Evolutionary conservation across 2,888 invertebrate genomes (phyloP).

Genomic region (Brachyptera putata): DNA sequence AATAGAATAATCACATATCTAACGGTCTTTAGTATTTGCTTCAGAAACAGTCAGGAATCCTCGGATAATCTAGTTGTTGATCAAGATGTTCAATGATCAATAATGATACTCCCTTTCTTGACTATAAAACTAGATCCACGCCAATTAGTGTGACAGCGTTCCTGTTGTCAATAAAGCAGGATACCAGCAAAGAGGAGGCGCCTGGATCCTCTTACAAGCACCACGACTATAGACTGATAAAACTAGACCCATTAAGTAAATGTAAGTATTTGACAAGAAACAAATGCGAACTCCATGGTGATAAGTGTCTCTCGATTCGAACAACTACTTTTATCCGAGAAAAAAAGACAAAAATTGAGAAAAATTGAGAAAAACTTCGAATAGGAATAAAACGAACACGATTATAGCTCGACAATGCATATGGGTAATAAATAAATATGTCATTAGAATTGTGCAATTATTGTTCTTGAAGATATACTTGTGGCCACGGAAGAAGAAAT

Average conservation of each 20-base stretch:
- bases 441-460: constrained; percentile 7
- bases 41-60: too few relatives aligned
- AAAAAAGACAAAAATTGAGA: constrained; percentile 6
- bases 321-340: constrained; percentile 15
- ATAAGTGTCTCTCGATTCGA: constrained; percentile 23
- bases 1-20: too few relatives aligned
- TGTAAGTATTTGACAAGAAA: constrained; percentile 19
- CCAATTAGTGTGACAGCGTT: too few relatives aligned
- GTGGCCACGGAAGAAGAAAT: background rate
- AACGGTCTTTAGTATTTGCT: too few relatives aligned
- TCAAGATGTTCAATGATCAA: too few relatives aligned
- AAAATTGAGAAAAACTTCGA: background rate
- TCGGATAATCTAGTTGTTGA: too few relatives aligned
- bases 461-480: background rate
- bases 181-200: too few relatives aligned
- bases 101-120: too few relatives aligned
- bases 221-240: constrained; percentile 8
- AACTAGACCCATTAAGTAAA: constrained; percentile 25
- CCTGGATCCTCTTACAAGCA: background rate
- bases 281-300: constrained; percentile 22
- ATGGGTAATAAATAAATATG: constrained; percentile 22
- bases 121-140: too few relatives aligned
- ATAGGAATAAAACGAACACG: background rate
- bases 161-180: too few relatives aligned
- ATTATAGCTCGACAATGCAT: constrained; percentile 10